Conservation (phyloP, 2,113 vertebrate species). For the Pipra filicauda region DNA sequence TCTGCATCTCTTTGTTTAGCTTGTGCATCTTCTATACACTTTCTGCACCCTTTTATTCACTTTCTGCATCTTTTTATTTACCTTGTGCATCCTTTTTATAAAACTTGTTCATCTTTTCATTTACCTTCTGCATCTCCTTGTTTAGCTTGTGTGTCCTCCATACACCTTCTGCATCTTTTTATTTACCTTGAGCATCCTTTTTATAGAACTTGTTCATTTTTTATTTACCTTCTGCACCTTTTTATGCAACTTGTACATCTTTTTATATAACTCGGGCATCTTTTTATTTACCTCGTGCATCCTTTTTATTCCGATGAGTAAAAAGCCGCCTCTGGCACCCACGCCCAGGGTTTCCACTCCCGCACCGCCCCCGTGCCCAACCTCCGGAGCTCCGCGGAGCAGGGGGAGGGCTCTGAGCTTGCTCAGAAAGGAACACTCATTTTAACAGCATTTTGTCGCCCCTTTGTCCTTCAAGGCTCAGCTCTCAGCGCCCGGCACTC, state of each 20-base stretch:
- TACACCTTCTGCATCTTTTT: not conserved
- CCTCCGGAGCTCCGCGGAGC: not conserved
- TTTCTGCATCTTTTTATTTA: not conserved
- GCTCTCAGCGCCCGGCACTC: not conserved
- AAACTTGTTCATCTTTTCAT: too few relatives aligned
- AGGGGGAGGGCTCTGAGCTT: not conserved
- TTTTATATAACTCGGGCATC: not conserved
- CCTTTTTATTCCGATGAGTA: not conserved
- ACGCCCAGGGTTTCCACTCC: not conserved
- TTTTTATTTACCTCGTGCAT: not conserved
- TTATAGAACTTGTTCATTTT: not conserved
- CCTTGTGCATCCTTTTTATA: not conserved
- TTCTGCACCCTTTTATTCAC: not conserved
- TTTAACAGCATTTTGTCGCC: not conserved
- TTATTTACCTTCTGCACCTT: not conserved
- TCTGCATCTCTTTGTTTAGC: not conserved
- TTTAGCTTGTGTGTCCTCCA: too few relatives aligned
- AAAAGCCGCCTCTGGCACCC: not conserved
- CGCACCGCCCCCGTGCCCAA: not conserved
- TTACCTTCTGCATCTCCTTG: too few relatives aligned
- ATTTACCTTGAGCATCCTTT: not conserved
- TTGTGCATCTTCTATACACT: not conserved
- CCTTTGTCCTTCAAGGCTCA: conserved; percentile 38
- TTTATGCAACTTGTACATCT: not conserved
- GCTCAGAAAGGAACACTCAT: conserved; percentile 12